phyloP scores from a whole-genome alignment of 2,113 vertebrate species.

The Austrofundulus limnaeus region DNA sequence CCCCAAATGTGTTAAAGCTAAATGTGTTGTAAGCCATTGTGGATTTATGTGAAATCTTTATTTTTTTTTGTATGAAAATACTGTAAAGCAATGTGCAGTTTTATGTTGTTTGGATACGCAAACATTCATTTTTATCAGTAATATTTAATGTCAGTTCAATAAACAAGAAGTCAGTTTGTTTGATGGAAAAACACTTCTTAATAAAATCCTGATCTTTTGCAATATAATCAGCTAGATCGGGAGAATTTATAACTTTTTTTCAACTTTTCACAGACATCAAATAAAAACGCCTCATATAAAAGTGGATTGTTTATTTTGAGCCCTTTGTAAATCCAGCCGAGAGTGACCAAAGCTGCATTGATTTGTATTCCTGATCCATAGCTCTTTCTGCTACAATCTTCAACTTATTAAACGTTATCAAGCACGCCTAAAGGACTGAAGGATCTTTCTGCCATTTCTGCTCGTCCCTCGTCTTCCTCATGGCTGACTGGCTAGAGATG shows the following conservation, averaged over 20 bases:
- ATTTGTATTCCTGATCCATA: conserved; percentile 57
- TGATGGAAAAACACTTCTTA: too few relatives aligned
- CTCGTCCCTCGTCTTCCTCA: conserved; percentile 35
- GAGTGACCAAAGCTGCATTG: conserved; percentile 15
- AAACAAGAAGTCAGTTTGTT: too few relatives aligned
- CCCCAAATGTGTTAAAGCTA: background rate
- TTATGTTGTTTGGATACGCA: too few relatives aligned
- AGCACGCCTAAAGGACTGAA: conserved; percentile 40
- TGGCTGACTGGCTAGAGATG: conserved; percentile 25
- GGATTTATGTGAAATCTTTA: background rate
- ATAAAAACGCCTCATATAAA: too few relatives aligned
- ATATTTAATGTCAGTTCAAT: too few relatives aligned
- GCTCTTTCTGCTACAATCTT: conserved; percentile 48
- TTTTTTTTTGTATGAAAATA: background rate
- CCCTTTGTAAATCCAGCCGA: too few relatives aligned
- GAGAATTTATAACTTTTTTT: too few relatives aligned
- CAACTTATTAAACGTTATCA: conserved; percentile 1
- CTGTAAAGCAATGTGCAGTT: background rate
- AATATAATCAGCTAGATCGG: too few relatives aligned
- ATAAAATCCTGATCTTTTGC: too few relatives aligned
- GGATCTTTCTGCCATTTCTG: conserved; percentile 36
- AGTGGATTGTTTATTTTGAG: too few relatives aligned
- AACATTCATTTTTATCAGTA: too few relatives aligned
- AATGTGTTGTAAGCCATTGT: background rate
- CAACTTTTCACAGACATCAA: too few relatives aligned